Conservation (phyloP, 2,797 vertebrate species). For the Gymnopithys bicolor region DNA sequence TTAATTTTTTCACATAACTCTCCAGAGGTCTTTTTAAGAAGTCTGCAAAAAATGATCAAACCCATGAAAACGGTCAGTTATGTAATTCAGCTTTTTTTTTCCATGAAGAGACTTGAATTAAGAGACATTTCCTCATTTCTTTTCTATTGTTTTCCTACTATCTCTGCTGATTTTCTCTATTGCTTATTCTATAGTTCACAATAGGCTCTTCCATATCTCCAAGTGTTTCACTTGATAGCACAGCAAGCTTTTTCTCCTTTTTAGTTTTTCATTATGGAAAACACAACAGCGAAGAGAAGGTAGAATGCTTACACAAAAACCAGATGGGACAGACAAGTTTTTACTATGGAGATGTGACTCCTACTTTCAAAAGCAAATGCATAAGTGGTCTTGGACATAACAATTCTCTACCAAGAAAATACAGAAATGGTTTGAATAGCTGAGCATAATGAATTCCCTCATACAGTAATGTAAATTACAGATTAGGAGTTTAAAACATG, state of each 20-base stretch:
- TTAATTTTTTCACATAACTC: conserved; percentile 91
- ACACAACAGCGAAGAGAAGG: background rate
- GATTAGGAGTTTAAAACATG: background rate
- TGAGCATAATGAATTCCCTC: background rate
- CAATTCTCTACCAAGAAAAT: background rate
- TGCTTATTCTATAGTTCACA: background rate
- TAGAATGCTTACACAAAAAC: background rate
- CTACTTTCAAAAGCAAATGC: background rate
- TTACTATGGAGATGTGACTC: background rate
- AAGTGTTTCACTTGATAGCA: background rate
- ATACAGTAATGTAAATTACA: background rate
- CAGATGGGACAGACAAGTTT: background rate
- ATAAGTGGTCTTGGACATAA: background rate
- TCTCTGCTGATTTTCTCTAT: background rate
- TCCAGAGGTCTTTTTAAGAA: conserved; percentile 95
- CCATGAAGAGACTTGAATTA: background rate
- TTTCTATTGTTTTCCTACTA: background rate
- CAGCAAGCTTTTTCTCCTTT: background rate
- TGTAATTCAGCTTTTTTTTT: background rate
- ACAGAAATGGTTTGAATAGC: background rate
- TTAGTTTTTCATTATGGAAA: background rate
- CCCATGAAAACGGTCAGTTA: background rate
- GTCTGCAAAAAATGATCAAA: conserved; percentile 79
- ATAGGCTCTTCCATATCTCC: background rate
- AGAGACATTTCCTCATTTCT: background rate